Evolutionary conservation across 2,888 invertebrate species (phyloP).

Genomic region (Cephus sareptanus): DNA sequence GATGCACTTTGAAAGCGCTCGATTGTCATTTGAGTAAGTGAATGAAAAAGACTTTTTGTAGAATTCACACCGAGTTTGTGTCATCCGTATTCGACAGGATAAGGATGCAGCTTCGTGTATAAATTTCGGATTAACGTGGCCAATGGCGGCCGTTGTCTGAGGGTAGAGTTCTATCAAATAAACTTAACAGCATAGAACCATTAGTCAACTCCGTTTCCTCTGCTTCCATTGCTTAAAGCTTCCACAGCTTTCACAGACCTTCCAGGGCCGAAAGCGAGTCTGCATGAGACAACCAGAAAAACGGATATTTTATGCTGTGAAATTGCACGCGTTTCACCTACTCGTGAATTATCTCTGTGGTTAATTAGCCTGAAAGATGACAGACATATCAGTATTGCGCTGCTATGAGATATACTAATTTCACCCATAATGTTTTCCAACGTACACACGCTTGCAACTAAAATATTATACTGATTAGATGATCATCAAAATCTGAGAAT

Average conservation of each 20-base stretch:
- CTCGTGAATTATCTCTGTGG: background rate
- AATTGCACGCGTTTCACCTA: background rate
- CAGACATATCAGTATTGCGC: background rate
- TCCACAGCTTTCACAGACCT: conserved; percentile 4
- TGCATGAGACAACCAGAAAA: conserved; percentile 8
- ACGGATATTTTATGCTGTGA: conserved; percentile 17
- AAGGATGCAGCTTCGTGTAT: conserved; percentile 29
- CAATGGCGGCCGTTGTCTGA: conserved; percentile 18
- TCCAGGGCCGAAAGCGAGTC: conserved; percentile 7
- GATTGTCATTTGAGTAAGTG: background rate
- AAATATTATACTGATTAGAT: background rate
- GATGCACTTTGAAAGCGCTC: no score
- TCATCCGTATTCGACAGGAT: conserved; percentile 40
- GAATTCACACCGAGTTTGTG: conserved; percentile 26
- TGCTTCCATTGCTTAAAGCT: conserved; percentile 14
- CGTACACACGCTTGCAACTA: background rate
- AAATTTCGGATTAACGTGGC: conserved; percentile 36
- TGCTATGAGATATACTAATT: background rate
- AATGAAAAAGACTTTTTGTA: background rate
- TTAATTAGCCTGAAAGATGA: background rate
- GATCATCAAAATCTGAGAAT: background rate
- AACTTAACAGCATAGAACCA: conserved; percentile 39
- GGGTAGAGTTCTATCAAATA: conserved; percentile 37
- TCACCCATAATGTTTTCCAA: background rate
- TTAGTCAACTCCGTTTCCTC: conserved; percentile 33